Conservation (phyloP, 2,113 vertebrate genomes). For the Dendrocopos noguchii region DNA sequence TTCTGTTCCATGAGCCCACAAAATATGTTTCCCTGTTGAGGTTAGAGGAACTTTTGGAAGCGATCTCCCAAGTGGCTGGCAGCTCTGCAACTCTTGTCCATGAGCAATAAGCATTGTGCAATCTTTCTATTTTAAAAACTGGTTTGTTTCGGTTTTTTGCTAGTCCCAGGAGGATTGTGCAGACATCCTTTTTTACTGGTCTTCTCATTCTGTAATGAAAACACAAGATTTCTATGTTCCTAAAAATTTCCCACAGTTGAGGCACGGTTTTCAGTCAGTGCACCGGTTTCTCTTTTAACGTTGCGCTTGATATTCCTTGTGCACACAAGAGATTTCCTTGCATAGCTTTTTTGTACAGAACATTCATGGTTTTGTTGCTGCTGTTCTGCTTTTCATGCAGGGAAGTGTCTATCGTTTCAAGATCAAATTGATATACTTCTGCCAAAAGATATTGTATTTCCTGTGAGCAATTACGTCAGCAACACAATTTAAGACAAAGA, state of each 20-base stretch:
- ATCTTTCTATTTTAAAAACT: neutral
- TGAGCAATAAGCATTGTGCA: neutral
- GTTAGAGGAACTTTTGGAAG: neutral
- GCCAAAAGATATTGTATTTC: neutral
- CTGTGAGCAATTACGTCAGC: neutral
- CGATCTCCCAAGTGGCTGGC: neutral
- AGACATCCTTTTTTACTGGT: neutral
- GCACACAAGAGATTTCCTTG: neutral
- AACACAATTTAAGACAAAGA: conserved; percentile 1
- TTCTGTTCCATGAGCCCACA: neutral
- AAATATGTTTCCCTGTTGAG: neutral
- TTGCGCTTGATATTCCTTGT: neutral
- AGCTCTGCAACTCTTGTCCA: neutral
- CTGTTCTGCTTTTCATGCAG: neutral
- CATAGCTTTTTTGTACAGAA: neutral
- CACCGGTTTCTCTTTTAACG: neutral
- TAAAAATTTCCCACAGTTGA: neutral
- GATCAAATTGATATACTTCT: neutral
- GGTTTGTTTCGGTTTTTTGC: neutral
- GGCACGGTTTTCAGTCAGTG: neutral
- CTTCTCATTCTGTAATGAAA: conserved; percentile 14
- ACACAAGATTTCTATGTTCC: neutral
- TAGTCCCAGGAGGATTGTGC: neutral
- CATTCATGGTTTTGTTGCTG: neutral
- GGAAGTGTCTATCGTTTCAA: neutral